Base-by-base conservation (phyloP, 2,797 vertebrate genomes). In the Distichodus sexfasciatus region DNA sequence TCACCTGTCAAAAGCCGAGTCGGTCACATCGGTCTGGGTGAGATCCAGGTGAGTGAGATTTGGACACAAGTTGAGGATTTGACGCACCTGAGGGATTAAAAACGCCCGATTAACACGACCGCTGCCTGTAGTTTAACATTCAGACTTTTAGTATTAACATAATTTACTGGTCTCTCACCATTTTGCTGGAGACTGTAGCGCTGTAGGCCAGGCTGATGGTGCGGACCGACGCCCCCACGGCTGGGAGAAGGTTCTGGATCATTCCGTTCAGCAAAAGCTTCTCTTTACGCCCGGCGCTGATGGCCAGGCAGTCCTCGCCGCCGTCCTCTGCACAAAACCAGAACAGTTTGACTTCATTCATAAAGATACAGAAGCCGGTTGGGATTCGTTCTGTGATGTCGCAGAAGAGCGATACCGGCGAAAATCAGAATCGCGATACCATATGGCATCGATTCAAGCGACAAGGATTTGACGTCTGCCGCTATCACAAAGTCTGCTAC, bases 1-100 rank as follows among this genome's bases (percentile, higher is more conserved):
- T n/a, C 81, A 98, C 97, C 96, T 95, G 90, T 98, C 94, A 88
- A 99, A 99, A 3, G 96, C 95, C 31, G 88, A 93, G 80, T 99
- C 97, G 1, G 94, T 95, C 73, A 98, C 88, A 71, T 94, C 92
- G 0, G 97, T 98, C 81, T 99, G 97, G 24, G 96, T 98, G 79
- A 99, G 91, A 86, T 99, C 94, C 87, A 99, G 82, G 78, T 96
- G 91, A 38, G 91, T 91, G 81, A 99, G 85, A 64, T 94, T 96
- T 46, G 95, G 96, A 73, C 97, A 99, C 72, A 96, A 87, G 79
- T 89, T 92, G 78, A 99, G 92, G 59, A 99, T 96, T 78, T 95
- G 95, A 40, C 95, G 95, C 43, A 99, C 92, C 97, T 99, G 77
- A 9, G 5, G 31, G 53, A 36, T 1, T 19, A 55, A 19, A 21